A percentile compares a stretch with the other conserved stretches of the same genome.
These are phyloP conservation scores for Athene cunicularia DNA, from an alignment of 2,113 vertebrate genomes.

Conservation along the genomic window DNA sequence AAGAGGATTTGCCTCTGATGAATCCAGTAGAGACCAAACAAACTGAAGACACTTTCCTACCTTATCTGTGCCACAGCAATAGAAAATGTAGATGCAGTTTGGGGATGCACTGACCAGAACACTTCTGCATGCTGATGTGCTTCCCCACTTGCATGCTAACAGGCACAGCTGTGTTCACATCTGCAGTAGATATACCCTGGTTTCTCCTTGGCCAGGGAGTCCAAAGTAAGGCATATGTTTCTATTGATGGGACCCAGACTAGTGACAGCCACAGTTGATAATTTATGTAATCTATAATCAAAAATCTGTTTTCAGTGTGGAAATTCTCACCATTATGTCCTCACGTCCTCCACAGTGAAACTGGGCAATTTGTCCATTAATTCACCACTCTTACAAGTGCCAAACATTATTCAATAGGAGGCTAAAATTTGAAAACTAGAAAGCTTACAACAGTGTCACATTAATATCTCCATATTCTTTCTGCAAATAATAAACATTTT, in stretches of 20 bases:
- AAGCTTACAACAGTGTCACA: neutral
- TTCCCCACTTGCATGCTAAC: accelerated
- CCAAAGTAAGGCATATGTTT: neutral
- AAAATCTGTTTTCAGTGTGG: neutral
- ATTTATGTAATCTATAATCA: neutral
- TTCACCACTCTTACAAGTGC: neutral
- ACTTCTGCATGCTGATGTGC: neutral
- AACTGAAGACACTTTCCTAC: neutral
- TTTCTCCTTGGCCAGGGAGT: neutral
- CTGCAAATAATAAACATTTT: neutral
- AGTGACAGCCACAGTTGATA: neutral
- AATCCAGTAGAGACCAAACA: neutral
- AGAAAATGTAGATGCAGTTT: neutral
- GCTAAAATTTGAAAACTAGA: neutral
- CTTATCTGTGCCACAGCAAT: neutral
- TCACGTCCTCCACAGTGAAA: neutral
- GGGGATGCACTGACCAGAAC: neutral
- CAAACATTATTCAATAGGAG: neutral
- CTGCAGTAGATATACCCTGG: accelerated
- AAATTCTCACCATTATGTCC: neutral
- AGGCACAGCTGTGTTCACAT: neutral
- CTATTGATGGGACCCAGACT: neutral
- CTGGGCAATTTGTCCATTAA: neutral
- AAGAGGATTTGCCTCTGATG: neutral
- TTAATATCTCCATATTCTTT: neutral